Percentiles rank a stretch among this genome's conserved stretches.
Conservation (phyloP, 1,140 invertebrate genomes). For the Phenacoccus solenopsis region DNA sequence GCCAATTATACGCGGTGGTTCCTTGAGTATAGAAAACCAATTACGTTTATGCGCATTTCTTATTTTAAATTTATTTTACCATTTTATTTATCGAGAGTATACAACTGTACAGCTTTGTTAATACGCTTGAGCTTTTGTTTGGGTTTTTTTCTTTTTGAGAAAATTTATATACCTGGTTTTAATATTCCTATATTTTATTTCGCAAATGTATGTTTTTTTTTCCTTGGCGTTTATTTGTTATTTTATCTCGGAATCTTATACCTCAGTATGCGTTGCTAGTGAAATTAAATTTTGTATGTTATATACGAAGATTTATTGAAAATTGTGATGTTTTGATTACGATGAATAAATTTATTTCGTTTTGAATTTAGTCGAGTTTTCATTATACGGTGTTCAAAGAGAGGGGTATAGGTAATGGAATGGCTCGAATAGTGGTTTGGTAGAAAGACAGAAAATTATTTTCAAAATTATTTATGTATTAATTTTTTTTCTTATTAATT, state of each 20-base stretch:
- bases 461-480: background rate
- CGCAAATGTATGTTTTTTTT: background rate
- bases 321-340: background rate
- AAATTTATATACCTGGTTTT: background rate
- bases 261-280: background rate
- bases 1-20: too few relatives aligned
- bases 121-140: too few relatives aligned
- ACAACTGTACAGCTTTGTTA: too few relatives aligned
- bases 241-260: background rate
- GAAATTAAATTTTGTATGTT: background rate
- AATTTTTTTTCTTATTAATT: background rate
- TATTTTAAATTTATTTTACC: too few relatives aligned
- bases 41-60: too few relatives aligned
- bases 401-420: too few relatives aligned
- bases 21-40: too few relatives aligned
- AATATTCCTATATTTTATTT: background rate
- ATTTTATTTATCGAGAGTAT: too few relatives aligned
- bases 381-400: background rate
- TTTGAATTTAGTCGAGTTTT: background rate
- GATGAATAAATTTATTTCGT: background rate
- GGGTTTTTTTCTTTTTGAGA: background rate
- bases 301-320: background rate
- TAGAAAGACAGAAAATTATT: background rate
- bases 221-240: background rate
- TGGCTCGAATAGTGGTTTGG: background rate